Conservation (phyloP, 2,113 vertebrate species). For the Rhinolophus sinicus region DNA sequence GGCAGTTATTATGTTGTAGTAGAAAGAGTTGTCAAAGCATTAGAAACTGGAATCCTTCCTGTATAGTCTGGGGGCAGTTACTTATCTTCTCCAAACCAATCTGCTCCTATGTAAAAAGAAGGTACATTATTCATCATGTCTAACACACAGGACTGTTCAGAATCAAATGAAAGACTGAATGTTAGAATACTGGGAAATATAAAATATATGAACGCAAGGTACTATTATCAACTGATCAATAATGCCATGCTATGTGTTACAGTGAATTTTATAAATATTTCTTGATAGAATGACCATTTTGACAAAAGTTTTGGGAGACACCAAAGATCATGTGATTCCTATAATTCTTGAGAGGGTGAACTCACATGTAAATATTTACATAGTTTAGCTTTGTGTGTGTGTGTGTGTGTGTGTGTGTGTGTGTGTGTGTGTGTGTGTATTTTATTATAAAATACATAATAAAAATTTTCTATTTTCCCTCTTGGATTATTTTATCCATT, state of each 20-base stretch:
- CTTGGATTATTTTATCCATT: not conserved
- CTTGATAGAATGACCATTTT: not conserved
- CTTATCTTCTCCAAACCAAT: not conserved
- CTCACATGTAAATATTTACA: conserved; percentile 9
- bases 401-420: not conserved
- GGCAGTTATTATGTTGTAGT: not conserved
- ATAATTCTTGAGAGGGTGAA: not conserved
- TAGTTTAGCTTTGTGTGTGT: not conserved
- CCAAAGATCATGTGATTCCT: not conserved
- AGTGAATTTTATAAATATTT: not conserved
- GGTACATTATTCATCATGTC: not conserved
- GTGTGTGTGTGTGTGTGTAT: not conserved
- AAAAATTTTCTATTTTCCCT: not conserved
- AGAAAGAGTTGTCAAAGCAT: not conserved
- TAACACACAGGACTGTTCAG: not conserved
- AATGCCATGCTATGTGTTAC: not conserved
- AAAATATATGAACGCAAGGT: not conserved
- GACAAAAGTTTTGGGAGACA: not conserved
- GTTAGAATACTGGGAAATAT: not conserved
- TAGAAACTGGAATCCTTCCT: not conserved
- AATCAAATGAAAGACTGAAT: not conserved
- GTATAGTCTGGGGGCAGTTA: not conserved
- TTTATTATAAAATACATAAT: too few relatives aligned
- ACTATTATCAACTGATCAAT: not conserved
- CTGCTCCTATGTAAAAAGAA: not conserved